Base-by-base conservation (phyloP, 2,113 vertebrate genomes). In the Alectura lathami region DNA sequence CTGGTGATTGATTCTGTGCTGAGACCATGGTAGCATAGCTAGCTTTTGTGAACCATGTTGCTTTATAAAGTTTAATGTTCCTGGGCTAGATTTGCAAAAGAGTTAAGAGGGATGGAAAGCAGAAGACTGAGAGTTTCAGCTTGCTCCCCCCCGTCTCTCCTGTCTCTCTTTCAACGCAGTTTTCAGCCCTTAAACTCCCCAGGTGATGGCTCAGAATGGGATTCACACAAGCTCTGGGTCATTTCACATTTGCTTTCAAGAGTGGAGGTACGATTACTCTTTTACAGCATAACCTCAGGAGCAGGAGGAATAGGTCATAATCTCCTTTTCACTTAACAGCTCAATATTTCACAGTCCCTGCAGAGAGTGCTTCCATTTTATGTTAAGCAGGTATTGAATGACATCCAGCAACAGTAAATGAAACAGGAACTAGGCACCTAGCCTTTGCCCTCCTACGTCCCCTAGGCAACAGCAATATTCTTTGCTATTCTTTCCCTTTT, bases 141-240 rank as follows among this genome's bases (percentile, higher is more conserved):
- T 5, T 32, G 34, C 1, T 0, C 3, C 26, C 17, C n/a, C 60
- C 60, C 23, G 24, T 14, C 50, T 26, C 50, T 26, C 45, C 24
- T 6, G 12, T 27, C 32, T 66, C 13, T 47, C 57, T 36, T 57
- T 67, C 51, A 43, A 32, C 13, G 34, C 8, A 5, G 2, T 29
- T 67, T 62, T 59, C 12, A 62, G 9, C 6, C 42, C 10, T 47
- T 21, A 27, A 13, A 8, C 20, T 63, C 13, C 14, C 15, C 13
- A 27, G 30, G 34, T 53, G 38, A 17, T 68, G 30, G 11, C 30
- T 88, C 18, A 30, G 45, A 67, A 81, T 4, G 22, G 26, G 11
- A 8, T 26, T 91, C 13, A 16, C 27, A 21, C 42, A 23, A 54
- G 38, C 43, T 85, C 53, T 64, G 64, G 27, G 63, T 77, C n/a